A percentile compares a stretch with the other conserved stretches of the same genome.
Conservation (phyloP, 2,113 vertebrate species). For the Corythornis cristatus region DNA sequence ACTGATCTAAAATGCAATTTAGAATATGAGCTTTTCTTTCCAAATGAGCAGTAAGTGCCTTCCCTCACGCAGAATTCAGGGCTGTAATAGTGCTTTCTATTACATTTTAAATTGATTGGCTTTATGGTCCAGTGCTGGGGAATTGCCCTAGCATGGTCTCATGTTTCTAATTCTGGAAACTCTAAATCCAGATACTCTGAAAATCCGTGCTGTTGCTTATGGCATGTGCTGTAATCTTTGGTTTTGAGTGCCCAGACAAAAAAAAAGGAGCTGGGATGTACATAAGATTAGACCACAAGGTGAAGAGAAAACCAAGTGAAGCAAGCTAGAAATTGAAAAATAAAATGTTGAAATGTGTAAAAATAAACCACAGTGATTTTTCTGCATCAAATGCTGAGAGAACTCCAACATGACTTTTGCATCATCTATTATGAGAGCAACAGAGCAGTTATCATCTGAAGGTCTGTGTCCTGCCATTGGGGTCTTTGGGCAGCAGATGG, state of each 20-base stretch:
- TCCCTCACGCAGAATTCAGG: background rate
- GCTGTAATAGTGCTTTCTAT: conserved; percentile 6
- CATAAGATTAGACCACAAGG: background rate
- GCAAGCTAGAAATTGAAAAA: background rate
- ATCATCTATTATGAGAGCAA: background rate
- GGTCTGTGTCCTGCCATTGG: background rate
- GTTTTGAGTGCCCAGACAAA: background rate
- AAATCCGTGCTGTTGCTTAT: conserved; percentile 53
- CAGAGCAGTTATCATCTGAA: background rate
- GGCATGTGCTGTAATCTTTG: background rate
- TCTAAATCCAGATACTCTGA: conserved; percentile 49
- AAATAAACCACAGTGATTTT: background rate
- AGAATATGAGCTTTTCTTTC: conserved; percentile 45
- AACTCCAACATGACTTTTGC: background rate
- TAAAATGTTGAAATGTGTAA: background rate
- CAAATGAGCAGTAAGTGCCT: conserved; percentile 48
- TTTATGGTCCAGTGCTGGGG: background rate
- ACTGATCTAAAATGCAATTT: conserved; percentile 52
- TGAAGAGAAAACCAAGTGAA: background rate
- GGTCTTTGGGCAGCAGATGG: background rate
- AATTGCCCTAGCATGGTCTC: conserved; percentile 39
- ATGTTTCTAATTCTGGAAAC: conserved; percentile 61
- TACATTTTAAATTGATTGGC: conserved; percentile 47
- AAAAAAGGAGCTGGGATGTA: background rate
- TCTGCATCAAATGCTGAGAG: background rate